Evolutionary conservation across 2,888 invertebrate genomes (phyloP).

Genomic region (Macaria notata): DNA sequence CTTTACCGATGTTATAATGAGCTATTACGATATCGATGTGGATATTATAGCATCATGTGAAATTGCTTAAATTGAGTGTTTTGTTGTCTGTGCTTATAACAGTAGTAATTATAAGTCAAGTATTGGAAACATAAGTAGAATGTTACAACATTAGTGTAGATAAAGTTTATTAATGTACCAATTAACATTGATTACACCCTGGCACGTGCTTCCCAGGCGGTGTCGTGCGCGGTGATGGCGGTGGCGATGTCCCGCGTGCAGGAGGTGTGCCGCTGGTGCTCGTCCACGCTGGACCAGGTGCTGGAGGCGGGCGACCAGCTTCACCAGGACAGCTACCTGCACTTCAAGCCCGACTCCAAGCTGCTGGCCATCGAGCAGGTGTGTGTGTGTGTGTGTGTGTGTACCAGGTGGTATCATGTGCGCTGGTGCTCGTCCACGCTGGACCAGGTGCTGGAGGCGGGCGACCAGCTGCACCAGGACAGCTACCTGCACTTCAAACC

Average conservation of each 20-base stretch:
- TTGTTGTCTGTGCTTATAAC: too few species aligned
- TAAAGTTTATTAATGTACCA: too few species aligned
- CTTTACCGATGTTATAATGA: too few species aligned
- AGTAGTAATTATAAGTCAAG: too few species aligned
- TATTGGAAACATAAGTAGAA: too few species aligned
- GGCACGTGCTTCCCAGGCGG: slow-evolving; percentile 46
- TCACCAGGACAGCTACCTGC: slow-evolving; percentile 83
- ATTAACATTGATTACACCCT: too few species aligned
- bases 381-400: too few species aligned
- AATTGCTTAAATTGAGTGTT: too few species aligned
- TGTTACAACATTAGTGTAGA: too few species aligned
- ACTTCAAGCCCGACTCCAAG: slow-evolving; percentile 63
- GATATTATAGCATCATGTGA: too few species aligned
- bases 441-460: slow-evolving; percentile 80
- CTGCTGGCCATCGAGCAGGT: slow-evolving; percentile 63
- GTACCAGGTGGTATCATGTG: too few species aligned
- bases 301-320: slow-evolving; percentile 82
- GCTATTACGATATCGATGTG: too few species aligned
- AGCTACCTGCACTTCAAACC: slow-evolving; percentile 81
- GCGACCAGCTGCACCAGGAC: slow-evolving; percentile 83
- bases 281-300: slow-evolving; percentile 77
- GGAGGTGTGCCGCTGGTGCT: slow-evolving; percentile 79
- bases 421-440: slow-evolving; percentile 79
- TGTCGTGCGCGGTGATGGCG: slow-evolving; percentile 75
- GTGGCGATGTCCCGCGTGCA: slow-evolving; percentile 80